A percentile compares a stretch with the other conserved stretches of the same genome.
Evolutionary conservation across 1,140 invertebrate species (phyloP).

Genomic region (Neodiprion virginianus): DNA sequence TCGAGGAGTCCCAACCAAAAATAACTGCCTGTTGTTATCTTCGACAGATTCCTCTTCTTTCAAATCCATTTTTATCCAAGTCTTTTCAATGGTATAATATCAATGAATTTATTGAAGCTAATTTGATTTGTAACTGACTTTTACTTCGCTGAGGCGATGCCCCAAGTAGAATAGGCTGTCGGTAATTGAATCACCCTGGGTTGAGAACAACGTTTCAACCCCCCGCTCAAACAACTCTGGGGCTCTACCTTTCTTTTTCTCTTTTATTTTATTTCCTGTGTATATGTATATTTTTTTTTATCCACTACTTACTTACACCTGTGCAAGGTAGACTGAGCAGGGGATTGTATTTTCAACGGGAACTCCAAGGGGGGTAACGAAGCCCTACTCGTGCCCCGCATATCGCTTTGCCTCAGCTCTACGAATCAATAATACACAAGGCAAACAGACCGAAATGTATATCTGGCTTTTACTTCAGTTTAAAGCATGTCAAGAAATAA

Average conservation of each 20-base stretch:
- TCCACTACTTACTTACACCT: constrained; percentile 41
- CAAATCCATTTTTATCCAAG: constrained; percentile 45
- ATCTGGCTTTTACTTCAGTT: neutral
- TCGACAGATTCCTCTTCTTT: constrained; percentile 52
- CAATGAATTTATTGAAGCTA: neutral
- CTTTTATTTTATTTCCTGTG: constrained; percentile 33
- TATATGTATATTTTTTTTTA: constrained; percentile 27
- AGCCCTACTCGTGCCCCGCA: constrained; percentile 41
- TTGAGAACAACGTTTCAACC: constrained; percentile 36
- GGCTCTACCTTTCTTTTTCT: constrained; percentile 40
- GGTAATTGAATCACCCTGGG: constrained; percentile 39
- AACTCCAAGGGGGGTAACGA: constrained; percentile 53
- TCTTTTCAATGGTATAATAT: neutral
- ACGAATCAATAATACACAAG: constrained; percentile 53
- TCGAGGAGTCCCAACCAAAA: constrained; percentile 50
- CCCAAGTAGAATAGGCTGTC: constrained; percentile 25
- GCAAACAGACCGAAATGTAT: neutral
- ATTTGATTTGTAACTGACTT: neutral
- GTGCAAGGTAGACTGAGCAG: constrained; percentile 44
- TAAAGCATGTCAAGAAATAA: constrained; percentile 1
- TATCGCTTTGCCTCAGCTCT: constrained; percentile 56
- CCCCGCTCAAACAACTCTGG: constrained; percentile 29
- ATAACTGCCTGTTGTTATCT: constrained; percentile 46
- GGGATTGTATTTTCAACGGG: constrained; percentile 49
- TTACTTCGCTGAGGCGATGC: neutral